phyloP scores from a whole-genome alignment of 2,113 vertebrate genomes.

The Marmota flaviventris region DNA sequence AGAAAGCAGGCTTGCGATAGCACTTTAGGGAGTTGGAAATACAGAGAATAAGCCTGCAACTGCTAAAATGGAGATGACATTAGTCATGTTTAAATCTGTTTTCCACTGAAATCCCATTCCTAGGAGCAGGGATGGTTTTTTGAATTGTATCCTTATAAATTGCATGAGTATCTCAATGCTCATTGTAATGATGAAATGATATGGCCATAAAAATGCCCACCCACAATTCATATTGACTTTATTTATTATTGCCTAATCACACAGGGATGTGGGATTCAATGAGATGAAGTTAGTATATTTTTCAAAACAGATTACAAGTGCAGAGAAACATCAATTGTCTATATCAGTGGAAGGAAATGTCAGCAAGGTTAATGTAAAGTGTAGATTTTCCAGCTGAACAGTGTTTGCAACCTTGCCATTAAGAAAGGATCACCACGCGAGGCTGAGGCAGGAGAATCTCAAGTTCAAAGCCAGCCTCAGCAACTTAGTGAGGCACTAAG shows the following conservation, averaged over 20 bases:
- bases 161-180: no score
- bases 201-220: no score
- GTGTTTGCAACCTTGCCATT: neutral
- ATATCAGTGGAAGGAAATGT: slow-evolving; percentile 57
- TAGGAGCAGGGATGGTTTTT: no score
- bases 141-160: no score
- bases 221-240: no score
- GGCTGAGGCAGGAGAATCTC: no score
- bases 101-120: no score
- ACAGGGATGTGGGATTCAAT: slow-evolving; percentile 40
- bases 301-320: slow-evolving; percentile 52
- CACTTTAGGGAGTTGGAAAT: slow-evolving; percentile 48
- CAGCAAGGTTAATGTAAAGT: slow-evolving; percentile 30
- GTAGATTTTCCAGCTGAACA: neutral
- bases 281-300: slow-evolving; percentile 62
- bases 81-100: no score
- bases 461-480: no score
- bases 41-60: slow-evolving; percentile 1
- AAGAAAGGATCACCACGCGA: neutral
- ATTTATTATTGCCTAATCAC: neutral
- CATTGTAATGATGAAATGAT: no score
- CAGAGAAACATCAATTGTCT: slow-evolving; percentile 60
- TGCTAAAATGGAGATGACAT: neutral
- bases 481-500: no score
- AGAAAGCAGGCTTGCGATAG: neutral